These are phyloP conservation scores for Periplaneta americana DNA, from an alignment of 1,140 invertebrate species.

Conservation along the genomic window DNA sequence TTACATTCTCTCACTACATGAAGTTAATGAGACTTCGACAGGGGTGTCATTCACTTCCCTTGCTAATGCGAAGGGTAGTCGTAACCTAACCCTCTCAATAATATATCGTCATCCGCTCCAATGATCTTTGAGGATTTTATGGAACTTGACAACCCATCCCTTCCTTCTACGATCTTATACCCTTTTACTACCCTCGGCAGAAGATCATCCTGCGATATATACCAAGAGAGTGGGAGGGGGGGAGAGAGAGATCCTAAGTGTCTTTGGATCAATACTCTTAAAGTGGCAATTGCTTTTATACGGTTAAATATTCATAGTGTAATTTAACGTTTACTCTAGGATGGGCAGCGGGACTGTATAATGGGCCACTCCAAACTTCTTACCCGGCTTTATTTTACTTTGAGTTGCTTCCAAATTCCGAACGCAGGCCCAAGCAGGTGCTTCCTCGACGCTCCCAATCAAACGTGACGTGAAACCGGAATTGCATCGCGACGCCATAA, in stretches of 20 bases:
- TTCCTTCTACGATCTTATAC: neutral
- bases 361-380: neutral
- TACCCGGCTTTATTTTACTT: neutral
- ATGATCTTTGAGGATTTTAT: neutral
- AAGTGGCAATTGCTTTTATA: neutral
- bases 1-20: no score
- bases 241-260: neutral
- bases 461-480: neutral
- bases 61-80: no score
- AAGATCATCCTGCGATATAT: neutral
- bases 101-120: neutral
- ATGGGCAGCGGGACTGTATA: neutral
- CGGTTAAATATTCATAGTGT: neutral
- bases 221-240: no score
- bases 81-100: neutral
- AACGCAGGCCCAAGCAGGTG: neutral
- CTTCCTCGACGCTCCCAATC: neutral
- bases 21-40: no score
- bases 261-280: neutral
- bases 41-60: no score
- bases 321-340: neutral
- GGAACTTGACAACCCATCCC: neutral
- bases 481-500: neutral
- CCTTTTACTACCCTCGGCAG: neutral
- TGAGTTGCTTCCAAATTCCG: neutral